phyloP scores from a whole-genome alignment of 2,888 invertebrate genomes.

The Capitulum mitella region DNA sequence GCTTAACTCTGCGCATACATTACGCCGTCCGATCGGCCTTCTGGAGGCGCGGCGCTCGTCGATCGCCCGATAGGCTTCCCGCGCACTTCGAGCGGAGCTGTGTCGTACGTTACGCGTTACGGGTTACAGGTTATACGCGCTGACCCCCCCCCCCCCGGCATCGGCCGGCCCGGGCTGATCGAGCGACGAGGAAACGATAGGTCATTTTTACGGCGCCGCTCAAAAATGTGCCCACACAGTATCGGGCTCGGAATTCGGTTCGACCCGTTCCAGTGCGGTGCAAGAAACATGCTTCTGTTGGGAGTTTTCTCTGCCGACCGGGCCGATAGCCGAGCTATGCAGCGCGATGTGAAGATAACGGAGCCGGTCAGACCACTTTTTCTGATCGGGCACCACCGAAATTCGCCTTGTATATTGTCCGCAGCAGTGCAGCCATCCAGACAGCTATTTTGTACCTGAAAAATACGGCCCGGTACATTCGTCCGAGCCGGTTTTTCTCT shows the following conservation, averaged over 20 bases:
- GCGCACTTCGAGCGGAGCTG: too few species aligned
- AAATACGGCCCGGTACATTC: background rate
- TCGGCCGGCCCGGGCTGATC: too few species aligned
- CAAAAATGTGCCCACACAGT: background rate
- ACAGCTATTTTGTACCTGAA: background rate
- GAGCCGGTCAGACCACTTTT: background rate
- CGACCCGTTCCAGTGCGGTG: background rate
- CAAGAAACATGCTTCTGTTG: conserved; percentile 11
- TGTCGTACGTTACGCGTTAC: too few species aligned
- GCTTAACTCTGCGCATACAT: too few species aligned
- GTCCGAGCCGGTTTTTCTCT: background rate
- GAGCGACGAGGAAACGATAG: background rate
- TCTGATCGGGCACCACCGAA: background rate
- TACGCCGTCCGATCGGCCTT: too few species aligned
- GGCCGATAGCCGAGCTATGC: background rate
- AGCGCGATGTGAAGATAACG: background rate
- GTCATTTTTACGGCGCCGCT: background rate
- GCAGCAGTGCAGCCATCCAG: background rate
- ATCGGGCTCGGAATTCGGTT: background rate
- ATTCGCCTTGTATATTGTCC: background rate
- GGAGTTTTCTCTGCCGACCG: background rate
- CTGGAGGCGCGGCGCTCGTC: too few species aligned
- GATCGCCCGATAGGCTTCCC: too few species aligned
- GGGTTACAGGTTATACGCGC: too few species aligned
- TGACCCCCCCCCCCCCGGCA: too few species aligned